Conservation (phyloP, 2,113 vertebrate species). For the Neogale vison region DNA sequence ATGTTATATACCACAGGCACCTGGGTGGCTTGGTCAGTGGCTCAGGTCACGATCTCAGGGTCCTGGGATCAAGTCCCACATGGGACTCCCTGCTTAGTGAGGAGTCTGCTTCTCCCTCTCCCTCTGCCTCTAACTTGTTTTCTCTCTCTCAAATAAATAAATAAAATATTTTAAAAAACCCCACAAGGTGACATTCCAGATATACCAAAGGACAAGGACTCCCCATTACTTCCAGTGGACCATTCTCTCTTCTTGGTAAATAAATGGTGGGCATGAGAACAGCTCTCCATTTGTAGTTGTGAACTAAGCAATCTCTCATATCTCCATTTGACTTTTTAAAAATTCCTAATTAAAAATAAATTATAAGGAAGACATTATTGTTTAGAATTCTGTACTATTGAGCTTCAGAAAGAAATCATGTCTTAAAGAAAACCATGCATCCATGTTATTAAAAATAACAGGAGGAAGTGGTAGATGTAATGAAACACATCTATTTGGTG, state of each 20-base stretch:
- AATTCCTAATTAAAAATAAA: not conserved
- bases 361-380: not conserved
- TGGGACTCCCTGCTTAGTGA: not conserved
- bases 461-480: not conserved
- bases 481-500: not conserved
- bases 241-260: slow-evolving; percentile 8
- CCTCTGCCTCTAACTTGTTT: not conserved
- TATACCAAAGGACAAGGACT: too few species aligned
- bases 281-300: slow-evolving; percentile 19
- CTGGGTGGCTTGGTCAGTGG: not conserved
- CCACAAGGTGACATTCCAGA: not conserved
- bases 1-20: not conserved
- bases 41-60: not conserved
- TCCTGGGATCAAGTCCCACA: not conserved
- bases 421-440: not conserved
- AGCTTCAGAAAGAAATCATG: not conserved
- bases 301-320: not conserved
- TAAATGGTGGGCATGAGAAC: not conserved
- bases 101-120: not conserved
- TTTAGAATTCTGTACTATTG: slow-evolving; percentile 53
- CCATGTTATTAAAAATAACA: not conserved
- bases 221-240: not conserved
- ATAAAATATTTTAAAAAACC: too few species aligned
- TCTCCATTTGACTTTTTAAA: slow-evolving; percentile 19
- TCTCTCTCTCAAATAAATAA: not conserved